A percentile compares a stretch with the other conserved stretches of the same genome.
These are phyloP conservation scores for Propithecus perrieri DNA, from an alignment of 2,797 vertebrate species.

Conservation along the genomic window DNA sequence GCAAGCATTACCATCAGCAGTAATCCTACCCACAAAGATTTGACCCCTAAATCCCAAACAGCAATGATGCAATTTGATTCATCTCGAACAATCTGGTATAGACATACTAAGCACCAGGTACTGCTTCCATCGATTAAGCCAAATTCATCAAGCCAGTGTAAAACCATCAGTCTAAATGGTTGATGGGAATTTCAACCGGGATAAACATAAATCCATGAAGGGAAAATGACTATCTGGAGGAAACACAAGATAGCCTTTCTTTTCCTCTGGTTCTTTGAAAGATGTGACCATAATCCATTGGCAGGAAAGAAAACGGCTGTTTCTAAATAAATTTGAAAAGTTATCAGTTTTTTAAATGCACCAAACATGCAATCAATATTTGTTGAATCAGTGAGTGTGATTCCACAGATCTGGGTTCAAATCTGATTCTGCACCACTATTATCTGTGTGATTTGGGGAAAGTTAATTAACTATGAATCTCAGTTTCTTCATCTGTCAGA, in stretches of 20 bases:
- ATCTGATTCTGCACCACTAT: background rate
- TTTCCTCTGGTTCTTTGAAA: background rate
- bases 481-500: background rate
- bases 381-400: background rate
- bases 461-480: background rate
- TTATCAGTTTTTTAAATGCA: background rate
- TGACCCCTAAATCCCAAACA: background rate
- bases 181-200: background rate
- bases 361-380: background rate
- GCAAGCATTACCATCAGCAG: background rate
- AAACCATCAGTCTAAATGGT: background rate
- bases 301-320: background rate
- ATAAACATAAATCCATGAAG: background rate
- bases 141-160: background rate
- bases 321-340: slow-evolving; percentile 28
- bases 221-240: background rate
- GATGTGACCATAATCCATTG: background rate
- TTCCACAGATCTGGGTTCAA: background rate
- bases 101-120: background rate
- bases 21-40: background rate
- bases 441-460: background rate
- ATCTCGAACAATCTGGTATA: background rate
- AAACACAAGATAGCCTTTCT: background rate
- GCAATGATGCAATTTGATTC: background rate
- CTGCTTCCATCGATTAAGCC: background rate